These are phyloP conservation scores for Phaethornis superciliosus DNA, from an alignment of 2,113 vertebrate genomes.

Conservation along the genomic window DNA sequence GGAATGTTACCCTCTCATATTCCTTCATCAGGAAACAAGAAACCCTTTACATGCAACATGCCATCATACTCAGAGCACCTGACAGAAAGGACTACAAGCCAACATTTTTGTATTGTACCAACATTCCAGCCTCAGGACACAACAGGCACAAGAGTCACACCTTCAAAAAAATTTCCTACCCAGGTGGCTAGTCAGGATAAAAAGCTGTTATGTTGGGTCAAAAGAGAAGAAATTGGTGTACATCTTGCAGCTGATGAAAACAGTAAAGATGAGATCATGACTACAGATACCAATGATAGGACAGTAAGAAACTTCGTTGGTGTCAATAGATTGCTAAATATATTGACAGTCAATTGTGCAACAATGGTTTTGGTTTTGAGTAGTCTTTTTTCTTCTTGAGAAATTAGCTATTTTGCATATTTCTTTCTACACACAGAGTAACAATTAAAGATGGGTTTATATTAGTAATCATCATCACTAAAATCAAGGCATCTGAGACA, in stretches of 20 bases:
- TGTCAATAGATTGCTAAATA: neutral
- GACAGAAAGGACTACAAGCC: neutral
- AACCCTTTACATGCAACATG: neutral
- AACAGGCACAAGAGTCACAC: neutral
- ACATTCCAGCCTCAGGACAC: neutral
- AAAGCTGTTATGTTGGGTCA: neutral
- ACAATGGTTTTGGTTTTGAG: neutral
- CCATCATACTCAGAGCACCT: neutral
- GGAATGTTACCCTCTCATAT: neutral
- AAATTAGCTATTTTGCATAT: constrained; percentile 24
- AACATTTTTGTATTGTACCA: neutral
- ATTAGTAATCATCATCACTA: neutral
- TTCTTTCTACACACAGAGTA: neutral
- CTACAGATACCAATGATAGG: rapidly evolving
- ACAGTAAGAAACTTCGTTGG: neutral
- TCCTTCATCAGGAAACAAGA: neutral
- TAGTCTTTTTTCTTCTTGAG: neutral
- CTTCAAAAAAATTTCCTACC: neutral
- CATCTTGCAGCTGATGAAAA: neutral
- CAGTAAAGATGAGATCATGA: neutral
- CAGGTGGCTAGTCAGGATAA: neutral
- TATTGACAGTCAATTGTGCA: neutral
- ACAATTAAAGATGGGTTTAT: neutral
- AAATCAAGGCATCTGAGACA: neutral
- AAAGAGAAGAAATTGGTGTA: neutral